phyloP scores from a whole-genome alignment of 1,140 invertebrate genomes.

The Calosoma granatense region DNA sequence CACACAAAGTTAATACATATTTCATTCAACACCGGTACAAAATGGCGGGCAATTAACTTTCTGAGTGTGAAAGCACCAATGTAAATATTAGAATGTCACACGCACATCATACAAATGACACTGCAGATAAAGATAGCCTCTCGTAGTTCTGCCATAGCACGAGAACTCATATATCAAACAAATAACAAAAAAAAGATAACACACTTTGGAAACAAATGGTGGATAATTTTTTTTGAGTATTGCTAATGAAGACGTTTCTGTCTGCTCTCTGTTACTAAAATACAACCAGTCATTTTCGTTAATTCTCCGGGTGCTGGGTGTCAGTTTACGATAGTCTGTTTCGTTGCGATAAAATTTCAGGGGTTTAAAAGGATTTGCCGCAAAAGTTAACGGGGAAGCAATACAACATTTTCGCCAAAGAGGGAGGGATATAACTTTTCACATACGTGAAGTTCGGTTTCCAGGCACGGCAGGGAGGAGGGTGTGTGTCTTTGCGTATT shows the following conservation, averaged over 20 bases:
- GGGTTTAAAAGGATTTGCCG: not conserved
- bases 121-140: not conserved
- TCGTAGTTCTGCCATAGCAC: too few species aligned
- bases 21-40: not conserved
- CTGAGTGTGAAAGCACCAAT: not conserved
- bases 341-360: not conserved
- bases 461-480: too few species aligned
- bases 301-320: not conserved
- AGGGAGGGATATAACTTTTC: not conserved
- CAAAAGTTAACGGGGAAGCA: not conserved
- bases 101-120: not conserved
- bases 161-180: not conserved
- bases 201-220: not conserved
- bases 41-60: not conserved
- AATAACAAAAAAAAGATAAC: not conserved
- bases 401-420: not conserved
- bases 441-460: too few species aligned
- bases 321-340: not conserved
- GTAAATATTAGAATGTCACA: not conserved
- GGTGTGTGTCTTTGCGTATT: too few species aligned
- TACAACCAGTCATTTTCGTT: not conserved
- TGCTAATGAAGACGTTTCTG: constrained; percentile 3
- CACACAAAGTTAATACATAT: not conserved
- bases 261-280: too few species aligned
- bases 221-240: not conserved